phyloP scores from a whole-genome alignment of 2,113 vertebrate genomes.

The Physeter macrocephalus region DNA sequence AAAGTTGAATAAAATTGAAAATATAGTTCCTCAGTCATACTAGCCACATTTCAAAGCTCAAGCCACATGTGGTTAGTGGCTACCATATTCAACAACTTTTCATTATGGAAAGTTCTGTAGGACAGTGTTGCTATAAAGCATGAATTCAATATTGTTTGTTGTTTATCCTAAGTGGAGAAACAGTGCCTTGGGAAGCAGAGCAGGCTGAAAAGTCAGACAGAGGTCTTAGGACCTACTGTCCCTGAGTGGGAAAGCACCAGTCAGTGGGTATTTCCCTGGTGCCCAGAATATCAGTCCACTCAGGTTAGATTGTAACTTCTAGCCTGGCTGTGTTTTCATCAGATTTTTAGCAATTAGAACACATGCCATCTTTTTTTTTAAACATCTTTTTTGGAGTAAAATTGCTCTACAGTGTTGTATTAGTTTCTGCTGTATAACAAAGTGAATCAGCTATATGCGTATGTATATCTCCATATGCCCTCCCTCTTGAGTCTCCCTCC shows the following conservation, averaged over 20 bases:
- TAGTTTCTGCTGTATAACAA: no score
- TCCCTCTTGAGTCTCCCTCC: no score
- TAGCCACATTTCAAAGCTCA: not conserved
- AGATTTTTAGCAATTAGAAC: not conserved
- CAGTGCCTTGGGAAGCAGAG: not conserved
- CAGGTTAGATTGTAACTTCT: not conserved
- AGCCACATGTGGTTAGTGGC: no score
- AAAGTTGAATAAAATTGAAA: not conserved
- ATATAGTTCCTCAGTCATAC: not conserved
- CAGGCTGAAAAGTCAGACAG: not conserved
- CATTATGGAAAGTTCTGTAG: not conserved
- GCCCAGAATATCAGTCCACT: not conserved
- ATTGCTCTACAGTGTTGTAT: no score
- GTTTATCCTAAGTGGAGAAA: not conserved
- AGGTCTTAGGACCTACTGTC: not conserved
- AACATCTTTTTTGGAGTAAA: no score
- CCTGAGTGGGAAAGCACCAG: rapidly evolving
- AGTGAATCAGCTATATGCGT: no score
- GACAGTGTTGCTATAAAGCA: not conserved
- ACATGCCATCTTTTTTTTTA: not conserved
- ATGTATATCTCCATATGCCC: no score
- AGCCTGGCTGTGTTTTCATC: not conserved
- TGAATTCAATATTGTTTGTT: not conserved
- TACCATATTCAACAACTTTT: not conserved
- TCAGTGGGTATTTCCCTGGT: not conserved